These are phyloP conservation scores for Crotophaga sulcirostris DNA, from an alignment of 2,113 vertebrate genomes.

Conservation along the genomic window DNA sequence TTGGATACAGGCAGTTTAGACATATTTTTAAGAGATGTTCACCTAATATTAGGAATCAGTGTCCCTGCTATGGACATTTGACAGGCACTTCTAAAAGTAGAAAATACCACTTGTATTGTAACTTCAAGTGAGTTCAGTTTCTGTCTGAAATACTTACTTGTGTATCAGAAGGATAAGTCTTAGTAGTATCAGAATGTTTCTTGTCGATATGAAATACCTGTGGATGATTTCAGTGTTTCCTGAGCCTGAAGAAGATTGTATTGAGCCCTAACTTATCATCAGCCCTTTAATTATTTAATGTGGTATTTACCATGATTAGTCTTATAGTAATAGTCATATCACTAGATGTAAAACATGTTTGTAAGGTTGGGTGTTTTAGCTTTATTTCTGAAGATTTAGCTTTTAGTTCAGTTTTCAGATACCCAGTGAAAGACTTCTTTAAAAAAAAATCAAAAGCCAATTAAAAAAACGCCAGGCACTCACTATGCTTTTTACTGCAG, in stretches of 20 bases:
- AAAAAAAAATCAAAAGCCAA: neutral
- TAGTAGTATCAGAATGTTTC: neutral
- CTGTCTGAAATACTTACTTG: neutral
- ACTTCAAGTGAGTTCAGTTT: neutral
- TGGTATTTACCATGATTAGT: neutral
- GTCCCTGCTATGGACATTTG: neutral
- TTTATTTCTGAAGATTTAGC: neutral
- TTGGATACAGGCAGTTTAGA: neutral
- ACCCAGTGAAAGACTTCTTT: neutral
- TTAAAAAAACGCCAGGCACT: neutral
- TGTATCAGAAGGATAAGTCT: neutral
- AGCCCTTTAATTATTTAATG: neutral
- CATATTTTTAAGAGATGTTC: neutral
- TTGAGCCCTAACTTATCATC: neutral
- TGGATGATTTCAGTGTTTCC: neutral
- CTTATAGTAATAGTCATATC: neutral
- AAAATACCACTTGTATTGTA: neutral
- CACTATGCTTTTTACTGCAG: slow-evolving; percentile 67
- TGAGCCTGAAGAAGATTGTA: neutral
- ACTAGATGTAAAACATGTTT: neutral
- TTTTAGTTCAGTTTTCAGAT: neutral
- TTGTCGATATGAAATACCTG: neutral
- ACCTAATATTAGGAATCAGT: neutral
- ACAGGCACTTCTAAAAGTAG: neutral
- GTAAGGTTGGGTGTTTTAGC: neutral